These are phyloP conservation scores for Rhinogobio ventralis DNA, from an alignment of 2,797 vertebrate genomes.

Conservation along the genomic window DNA sequence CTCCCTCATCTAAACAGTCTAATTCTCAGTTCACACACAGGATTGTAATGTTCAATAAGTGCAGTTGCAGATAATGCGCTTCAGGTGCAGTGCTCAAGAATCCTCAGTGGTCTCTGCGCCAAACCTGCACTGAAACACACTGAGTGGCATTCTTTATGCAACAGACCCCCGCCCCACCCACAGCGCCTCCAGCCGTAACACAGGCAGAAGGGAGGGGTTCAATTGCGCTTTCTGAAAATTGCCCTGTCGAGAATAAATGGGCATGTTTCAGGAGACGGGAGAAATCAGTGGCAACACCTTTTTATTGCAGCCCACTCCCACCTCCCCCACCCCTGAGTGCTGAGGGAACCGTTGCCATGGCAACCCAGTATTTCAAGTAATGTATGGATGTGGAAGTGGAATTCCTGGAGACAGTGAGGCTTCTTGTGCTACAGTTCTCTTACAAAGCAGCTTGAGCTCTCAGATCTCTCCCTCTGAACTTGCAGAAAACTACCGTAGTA, in stretches of 20 bases:
- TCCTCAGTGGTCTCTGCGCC: constrained; percentile 3
- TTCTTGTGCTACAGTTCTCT: constrained; percentile 5
- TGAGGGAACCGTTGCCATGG: constrained; percentile 59
- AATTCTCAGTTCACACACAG: background rate
- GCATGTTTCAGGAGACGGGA: constrained; percentile 39
- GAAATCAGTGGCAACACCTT: constrained; percentile 59
- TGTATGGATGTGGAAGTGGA: constrained; percentile 61
- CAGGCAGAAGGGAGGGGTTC: constrained; percentile 8
- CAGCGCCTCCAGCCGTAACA: background rate
- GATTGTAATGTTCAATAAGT: background rate
- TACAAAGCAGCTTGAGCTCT: constrained; percentile 6
- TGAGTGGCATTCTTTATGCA: background rate
- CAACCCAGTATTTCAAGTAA: constrained; percentile 55
- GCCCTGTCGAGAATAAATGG: constrained; percentile 51
- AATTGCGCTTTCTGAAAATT: constrained; percentile 40
- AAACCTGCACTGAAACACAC: constrained; percentile 11
- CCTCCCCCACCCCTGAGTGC: constrained; percentile 46
- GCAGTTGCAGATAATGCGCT: background rate
- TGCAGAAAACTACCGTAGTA: background rate
- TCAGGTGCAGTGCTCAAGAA: background rate
- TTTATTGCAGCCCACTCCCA: constrained; percentile 45
- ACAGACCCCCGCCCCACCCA: background rate
- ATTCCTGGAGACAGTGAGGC: constrained; percentile 52
- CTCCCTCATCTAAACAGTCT: background rate
- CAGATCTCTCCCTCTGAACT: constrained; percentile 1